Evolutionary conservation across 2,113 vertebrate genomes (phyloP).

Genomic region (Cyprinodon variegatus): DNA sequence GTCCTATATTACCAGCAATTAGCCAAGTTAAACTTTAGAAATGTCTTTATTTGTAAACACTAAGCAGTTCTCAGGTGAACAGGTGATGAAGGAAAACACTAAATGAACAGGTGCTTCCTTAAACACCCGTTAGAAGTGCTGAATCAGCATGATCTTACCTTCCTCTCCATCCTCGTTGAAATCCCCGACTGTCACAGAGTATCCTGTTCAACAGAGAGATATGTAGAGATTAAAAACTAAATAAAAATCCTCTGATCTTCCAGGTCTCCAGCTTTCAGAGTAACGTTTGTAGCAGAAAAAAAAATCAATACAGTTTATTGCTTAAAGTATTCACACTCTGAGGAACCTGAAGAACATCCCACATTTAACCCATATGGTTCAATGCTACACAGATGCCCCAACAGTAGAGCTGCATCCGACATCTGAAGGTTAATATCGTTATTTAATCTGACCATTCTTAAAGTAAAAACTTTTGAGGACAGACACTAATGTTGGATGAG

Average conservation of each 20-base stretch:
- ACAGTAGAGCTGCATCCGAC: no score
- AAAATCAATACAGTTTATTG: neutral
- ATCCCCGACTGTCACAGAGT: constrained; percentile 93
- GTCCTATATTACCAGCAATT: neutral
- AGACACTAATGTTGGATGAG: no score
- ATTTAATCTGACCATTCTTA: no score
- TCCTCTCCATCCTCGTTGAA: constrained; percentile 89
- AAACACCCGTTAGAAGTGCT: neutral
- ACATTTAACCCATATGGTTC: no score
- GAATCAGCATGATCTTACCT: constrained; percentile 74
- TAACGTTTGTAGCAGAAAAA: neutral
- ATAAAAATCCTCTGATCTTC: neutral
- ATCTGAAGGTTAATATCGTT: no score
- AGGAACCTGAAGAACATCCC: no score
- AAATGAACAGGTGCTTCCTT: neutral
- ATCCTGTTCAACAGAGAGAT: constrained; percentile 79
- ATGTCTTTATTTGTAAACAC: neutral
- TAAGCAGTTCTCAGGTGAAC: neutral
- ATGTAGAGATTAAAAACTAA: neutral
- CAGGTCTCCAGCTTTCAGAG: neutral
- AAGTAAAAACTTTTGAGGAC: no score
- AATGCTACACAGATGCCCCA: no score
- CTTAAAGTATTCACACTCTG: neutral
- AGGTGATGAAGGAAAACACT: neutral
- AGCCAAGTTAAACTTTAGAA: neutral